A percentile compares a stretch with the other conserved stretches of the same genome.
phyloP scores from a whole-genome alignment of 2,888 invertebrate genomes.

The Bimastos eiseni region DNA sequence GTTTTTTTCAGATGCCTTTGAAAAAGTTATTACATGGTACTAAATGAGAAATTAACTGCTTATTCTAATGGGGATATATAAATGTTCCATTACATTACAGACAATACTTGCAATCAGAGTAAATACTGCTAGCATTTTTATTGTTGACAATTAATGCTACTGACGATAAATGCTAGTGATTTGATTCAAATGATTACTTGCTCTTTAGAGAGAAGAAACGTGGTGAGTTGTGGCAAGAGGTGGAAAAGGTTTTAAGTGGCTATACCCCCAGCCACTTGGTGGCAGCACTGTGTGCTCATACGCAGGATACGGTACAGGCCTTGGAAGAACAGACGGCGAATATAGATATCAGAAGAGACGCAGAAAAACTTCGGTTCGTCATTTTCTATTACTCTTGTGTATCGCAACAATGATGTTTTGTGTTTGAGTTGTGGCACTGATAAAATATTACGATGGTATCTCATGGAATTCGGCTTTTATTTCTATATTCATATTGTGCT shows the following conservation, averaged over 20 bases:
- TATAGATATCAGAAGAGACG: constrained; percentile 53
- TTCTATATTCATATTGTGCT: neutral
- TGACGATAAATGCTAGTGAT: neutral
- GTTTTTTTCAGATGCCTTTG: no score
- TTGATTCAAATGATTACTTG: neutral
- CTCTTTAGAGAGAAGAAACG: constrained; percentile 8
- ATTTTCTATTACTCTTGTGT: constrained; percentile 31
- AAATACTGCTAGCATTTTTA: neutral
- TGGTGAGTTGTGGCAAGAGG: constrained; percentile 47
- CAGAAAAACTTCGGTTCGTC: constrained; percentile 51
- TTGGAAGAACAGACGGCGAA: constrained; percentile 48
- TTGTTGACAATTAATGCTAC: neutral
- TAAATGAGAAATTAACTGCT: no score
- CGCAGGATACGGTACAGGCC: constrained; percentile 45
- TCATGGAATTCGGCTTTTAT: neutral
- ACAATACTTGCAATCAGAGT: neutral
- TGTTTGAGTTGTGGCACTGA: neutral
- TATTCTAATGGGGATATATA: no score
- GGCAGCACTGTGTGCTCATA: constrained; percentile 45
- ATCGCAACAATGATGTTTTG: neutral
- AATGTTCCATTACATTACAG: no score
- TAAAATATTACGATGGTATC: neutral
- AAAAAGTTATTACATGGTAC: no score
- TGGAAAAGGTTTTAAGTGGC: constrained; percentile 46
- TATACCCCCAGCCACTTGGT: constrained; percentile 47